Percentiles rank a stretch among this genome's conserved stretches.
Evolutionary conservation across 2,888 invertebrate species (phyloP).

Genomic region (Hirtodrosophila confusa): DNA sequence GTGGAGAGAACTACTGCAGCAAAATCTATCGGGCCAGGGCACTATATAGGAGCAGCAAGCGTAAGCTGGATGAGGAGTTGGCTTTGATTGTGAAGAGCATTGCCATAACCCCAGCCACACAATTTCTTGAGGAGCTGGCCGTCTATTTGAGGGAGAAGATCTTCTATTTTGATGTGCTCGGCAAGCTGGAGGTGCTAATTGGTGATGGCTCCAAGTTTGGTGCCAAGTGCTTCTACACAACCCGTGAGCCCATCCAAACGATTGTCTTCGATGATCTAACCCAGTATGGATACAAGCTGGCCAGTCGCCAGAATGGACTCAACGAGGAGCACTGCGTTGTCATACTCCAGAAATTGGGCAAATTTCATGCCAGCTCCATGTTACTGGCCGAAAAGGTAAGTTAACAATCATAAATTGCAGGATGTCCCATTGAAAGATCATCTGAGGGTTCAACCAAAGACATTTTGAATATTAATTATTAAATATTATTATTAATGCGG

Average conservation of each 20-base stretch:
- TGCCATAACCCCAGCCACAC: conserved; percentile 83
- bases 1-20: conserved; percentile 83
- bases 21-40: conserved; percentile 81
- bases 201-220: conserved; percentile 82
- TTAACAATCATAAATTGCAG: background rate
- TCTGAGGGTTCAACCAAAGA: too few species aligned
- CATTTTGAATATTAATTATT: too few species aligned
- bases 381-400: conserved; percentile 85
- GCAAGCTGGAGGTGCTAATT: conserved; percentile 83
- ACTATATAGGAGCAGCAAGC: conserved; percentile 75
- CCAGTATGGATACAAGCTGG: conserved; percentile 85
- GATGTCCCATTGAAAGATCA: background rate
- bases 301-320: conserved; percentile 85
- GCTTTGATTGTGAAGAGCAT: conserved; percentile 82
- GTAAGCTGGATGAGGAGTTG: conserved; percentile 77
- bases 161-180: conserved; percentile 84
- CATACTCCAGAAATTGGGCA: conserved; percentile 85
- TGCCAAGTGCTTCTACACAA: conserved; percentile 82
- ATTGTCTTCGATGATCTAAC: conserved; percentile 84
- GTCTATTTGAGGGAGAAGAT: conserved; percentile 84
- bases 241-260: conserved; percentile 80
- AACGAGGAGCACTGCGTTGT: conserved; percentile 85
- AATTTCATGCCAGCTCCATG: conserved; percentile 86
- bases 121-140: conserved; percentile 84
- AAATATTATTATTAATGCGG: too few species aligned